Evolutionary conservation across 2,797 vertebrate genomes (phyloP).

Genomic region (Moxostoma hubbsi): DNA sequence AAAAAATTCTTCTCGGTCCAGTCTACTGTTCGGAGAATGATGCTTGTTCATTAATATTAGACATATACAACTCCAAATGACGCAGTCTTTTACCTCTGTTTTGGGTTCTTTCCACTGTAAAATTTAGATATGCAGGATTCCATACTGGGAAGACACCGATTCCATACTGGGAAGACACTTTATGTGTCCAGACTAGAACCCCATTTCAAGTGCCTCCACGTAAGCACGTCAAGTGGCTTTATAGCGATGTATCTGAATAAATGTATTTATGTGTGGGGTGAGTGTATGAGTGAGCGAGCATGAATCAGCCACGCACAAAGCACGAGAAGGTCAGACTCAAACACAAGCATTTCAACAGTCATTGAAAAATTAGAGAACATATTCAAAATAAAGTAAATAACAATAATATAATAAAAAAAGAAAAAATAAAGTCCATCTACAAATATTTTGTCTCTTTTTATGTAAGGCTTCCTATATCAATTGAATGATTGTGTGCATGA

Average conservation of each 20-base stretch:
- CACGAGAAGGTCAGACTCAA: conserved; percentile 75
- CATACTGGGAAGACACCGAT: conserved; percentile 74
- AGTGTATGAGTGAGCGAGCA: conserved; percentile 49
- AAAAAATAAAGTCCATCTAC: conserved; percentile 76
- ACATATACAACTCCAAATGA: conserved; percentile 60
- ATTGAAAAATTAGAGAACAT: conserved; percentile 64
- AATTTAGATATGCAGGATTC: conserved; percentile 52
- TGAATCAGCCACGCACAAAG: conserved; percentile 75
- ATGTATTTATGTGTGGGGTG: conserved; percentile 33
- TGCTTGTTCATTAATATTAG: conserved; percentile 67
- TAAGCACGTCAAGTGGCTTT: conserved; percentile 52
- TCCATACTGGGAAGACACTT: conserved; percentile 43
- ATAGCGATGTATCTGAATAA: conserved; percentile 58
- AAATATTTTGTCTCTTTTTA: conserved; percentile 84
- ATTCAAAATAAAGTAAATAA: conserved; percentile 73
- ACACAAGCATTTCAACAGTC: conserved; percentile 74
- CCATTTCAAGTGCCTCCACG: conserved; percentile 59
- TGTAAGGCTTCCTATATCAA: conserved; percentile 95
- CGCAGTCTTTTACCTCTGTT: conserved; percentile 58
- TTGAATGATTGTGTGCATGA: conserved; percentile 93
- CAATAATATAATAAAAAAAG: conserved; percentile 50
- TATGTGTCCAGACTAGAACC: conserved; percentile 49
- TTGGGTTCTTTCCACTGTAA: conserved; percentile 48
- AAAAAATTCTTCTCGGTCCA: conserved; percentile 61
- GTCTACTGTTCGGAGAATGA: conserved; percentile 65